Evolutionary conservation across 2,113 vertebrate genomes (phyloP).

Genomic region (Pteronura brasiliensis): DNA sequence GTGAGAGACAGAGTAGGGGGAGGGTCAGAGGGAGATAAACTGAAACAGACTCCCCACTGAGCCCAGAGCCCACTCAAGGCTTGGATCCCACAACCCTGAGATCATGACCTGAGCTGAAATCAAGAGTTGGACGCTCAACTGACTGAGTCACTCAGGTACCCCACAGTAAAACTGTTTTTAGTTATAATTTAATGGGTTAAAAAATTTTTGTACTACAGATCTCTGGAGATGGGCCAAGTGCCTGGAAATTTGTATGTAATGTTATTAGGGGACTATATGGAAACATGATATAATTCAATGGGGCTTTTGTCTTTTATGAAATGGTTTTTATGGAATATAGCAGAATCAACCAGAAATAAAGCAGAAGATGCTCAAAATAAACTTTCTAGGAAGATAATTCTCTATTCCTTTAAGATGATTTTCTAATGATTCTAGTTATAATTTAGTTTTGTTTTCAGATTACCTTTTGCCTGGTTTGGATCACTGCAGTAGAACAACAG

Average conservation of each 20-base stretch:
- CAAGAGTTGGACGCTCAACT: background rate
- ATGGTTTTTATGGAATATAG: background rate
- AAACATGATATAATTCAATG: background rate
- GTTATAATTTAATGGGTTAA: background rate
- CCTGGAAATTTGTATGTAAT: background rate
- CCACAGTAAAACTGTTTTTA: background rate
- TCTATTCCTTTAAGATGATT: background rate
- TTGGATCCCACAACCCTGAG: background rate
- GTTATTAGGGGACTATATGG: background rate
- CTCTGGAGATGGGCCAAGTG: background rate
- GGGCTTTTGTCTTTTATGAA: background rate
- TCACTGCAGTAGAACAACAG: background rate
- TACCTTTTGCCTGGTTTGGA: background rate
- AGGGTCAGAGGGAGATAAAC: background rate
- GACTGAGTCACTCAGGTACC: background rate
- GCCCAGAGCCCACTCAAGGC: background rate
- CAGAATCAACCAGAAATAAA: background rate
- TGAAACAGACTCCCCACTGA: background rate
- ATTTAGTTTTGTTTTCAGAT: constrained; percentile 33
- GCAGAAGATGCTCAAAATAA: background rate
- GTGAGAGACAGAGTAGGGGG: background rate
- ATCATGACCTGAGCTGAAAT: background rate
- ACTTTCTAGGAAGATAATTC: background rate
- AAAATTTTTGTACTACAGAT: background rate
- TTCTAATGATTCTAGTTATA: constrained; percentile 39